Evolutionary conservation across 1,140 invertebrate genomes (phyloP).

Genomic region (Drosophila sucinea): DNA sequence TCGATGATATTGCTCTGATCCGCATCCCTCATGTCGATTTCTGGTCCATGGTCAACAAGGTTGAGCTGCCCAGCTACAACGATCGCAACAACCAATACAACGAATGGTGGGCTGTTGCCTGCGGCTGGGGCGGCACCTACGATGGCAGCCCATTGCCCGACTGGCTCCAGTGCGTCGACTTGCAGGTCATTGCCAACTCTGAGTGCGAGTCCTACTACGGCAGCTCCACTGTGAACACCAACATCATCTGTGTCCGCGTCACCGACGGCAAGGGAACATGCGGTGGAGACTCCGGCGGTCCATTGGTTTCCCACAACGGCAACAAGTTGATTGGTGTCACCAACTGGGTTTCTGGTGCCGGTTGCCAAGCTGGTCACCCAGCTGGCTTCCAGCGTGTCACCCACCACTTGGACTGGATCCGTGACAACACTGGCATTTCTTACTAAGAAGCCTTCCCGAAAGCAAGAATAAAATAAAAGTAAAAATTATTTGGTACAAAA

Average conservation of each 20-base stretch:
- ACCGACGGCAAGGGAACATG: not conserved
- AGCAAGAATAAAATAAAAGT: not conserved
- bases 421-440: conserved; percentile 47
- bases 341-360: conserved; percentile 20
- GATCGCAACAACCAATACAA: conserved; percentile 37
- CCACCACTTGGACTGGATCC: conserved; percentile 84
- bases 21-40: conserved; percentile 42
- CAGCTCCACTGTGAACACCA: not conserved
- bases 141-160: conserved; percentile 21
- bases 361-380: conserved; percentile 77
- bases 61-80: conserved; percentile 47
- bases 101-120: conserved; percentile 41
- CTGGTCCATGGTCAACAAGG: conserved; percentile 43
- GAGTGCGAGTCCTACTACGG: not conserved
- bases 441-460: conserved; percentile 21
- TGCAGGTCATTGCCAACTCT: not conserved
- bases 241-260: conserved; percentile 10
- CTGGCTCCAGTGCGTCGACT: conserved; percentile 1
- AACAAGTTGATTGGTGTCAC: conserved; percentile 36
- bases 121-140: conserved; percentile 46
- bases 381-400: conserved; percentile 84
- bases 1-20: conserved; percentile 47
- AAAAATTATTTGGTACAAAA: not conserved
- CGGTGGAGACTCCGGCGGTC: not conserved
- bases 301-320: conserved; percentile 16